Evolutionary conservation across 2,113 vertebrate species (phyloP), one percentile per base, ranked within the genome.

Genomic region (Mormyrus iriodes): DNA sequence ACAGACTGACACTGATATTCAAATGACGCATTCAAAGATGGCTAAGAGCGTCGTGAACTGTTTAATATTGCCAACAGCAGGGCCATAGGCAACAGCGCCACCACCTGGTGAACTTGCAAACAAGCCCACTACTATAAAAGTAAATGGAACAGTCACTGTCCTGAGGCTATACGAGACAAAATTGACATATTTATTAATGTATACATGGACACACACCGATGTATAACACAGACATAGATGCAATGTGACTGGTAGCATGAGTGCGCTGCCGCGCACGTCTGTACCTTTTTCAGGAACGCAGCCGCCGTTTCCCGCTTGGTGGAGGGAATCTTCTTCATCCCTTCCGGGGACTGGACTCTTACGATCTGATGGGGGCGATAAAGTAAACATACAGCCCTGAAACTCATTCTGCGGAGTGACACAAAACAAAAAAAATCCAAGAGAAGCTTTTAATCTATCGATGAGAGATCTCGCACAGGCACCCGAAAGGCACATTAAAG

Each of bases 251-350:
- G 39, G 42, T 27, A 61, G 24, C 42, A 24, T 27, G 31, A 27
- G 2, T 49, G 49, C 27, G 86, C 31, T 35, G 4, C 4, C 13
- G n/a, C 4, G n/a, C 2, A 12, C 1, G 65, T 39, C 53, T 58
- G 39, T 96, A 99, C 98, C 98, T 99, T 99, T 88, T 99, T 99
- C 65, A 99, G 90, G 94, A 99, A 99, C 0, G 96, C 94, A 6
- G 96, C 97, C 3, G 97, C 97, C 0, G 97, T 97, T 90, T 99
- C 98, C 24, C 97, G 94, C 93, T 99, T 99, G 0, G 97, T 97
- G 13, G 97, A 96, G 0, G 95, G 93, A 90, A 99, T 97, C 89
- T 99, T 97, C 93, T 96, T 99, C 94, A 99, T 97, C 49, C 98
- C 98, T 0, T 98, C 97, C 0, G 98, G 98, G 13, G 98, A 99